Percentiles rank a stretch among this genome's conserved stretches.
These are phyloP conservation scores for Corythaixoides concolor DNA, from an alignment of 2,113 vertebrate genomes.

Conservation along the genomic window DNA sequence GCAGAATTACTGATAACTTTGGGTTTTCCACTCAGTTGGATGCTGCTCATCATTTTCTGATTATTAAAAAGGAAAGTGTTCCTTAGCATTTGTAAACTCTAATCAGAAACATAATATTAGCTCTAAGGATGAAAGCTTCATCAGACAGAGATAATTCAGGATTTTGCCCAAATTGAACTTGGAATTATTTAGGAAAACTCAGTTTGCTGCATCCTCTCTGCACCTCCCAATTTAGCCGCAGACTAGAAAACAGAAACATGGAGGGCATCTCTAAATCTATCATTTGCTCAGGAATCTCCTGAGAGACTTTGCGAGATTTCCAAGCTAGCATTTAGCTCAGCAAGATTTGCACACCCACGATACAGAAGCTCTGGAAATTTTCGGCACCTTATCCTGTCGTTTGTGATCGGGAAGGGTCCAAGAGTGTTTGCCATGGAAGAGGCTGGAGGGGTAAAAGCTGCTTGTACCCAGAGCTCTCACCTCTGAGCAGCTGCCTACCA, in stretches of 20 bases:
- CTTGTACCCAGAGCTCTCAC: background rate
- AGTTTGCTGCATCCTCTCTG: background rate
- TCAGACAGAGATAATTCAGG: background rate
- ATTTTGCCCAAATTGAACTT: background rate
- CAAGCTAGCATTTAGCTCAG: background rate
- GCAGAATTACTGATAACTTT: background rate
- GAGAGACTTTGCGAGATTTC: background rate
- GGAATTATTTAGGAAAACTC: background rate
- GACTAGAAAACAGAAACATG: background rate
- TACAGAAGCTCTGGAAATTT: background rate
- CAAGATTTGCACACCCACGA: background rate
- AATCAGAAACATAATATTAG: background rate
- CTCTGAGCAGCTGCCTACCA: background rate
- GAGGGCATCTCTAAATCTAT: background rate
- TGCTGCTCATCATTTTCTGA: background rate
- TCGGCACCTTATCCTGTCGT: background rate
- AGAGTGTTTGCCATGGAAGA: background rate
- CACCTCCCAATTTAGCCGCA: background rate
- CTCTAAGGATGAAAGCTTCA: background rate
- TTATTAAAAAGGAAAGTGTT: background rate
- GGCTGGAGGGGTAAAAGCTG: background rate
- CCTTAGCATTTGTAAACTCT: background rate
- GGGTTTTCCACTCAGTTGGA: background rate
- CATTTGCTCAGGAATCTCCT: background rate
- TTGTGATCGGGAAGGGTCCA: background rate